These are phyloP conservation scores for Oostethus manadensis DNA, from an alignment of 2,113 vertebrate genomes.

Conservation along the genomic window DNA sequence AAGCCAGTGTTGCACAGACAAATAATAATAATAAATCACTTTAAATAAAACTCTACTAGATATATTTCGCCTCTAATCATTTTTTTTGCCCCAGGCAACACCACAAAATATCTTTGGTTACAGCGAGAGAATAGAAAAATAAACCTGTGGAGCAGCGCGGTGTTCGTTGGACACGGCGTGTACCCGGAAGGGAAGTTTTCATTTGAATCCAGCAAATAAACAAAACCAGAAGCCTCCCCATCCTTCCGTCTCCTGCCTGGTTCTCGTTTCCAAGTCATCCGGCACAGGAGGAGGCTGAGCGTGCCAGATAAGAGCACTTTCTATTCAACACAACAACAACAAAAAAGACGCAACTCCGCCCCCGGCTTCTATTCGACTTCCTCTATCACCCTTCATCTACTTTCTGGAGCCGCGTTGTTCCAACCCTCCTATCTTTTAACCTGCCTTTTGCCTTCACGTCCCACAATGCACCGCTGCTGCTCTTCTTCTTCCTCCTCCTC, in stretches of 20 bases:
- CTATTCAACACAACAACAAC: not conserved
- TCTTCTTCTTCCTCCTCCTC: constrained; percentile 2
- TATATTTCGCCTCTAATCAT: constrained; percentile 29
- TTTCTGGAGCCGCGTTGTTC: not conserved
- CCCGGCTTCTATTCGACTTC: not conserved
- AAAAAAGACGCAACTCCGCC: not conserved
- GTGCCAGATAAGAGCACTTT: too few relatives aligned
- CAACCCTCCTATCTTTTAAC: not conserved
- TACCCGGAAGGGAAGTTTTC: too few relatives aligned
- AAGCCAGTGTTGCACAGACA: constrained; percentile 65
- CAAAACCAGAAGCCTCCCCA: constrained; percentile 9
- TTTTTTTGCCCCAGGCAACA: constrained; percentile 70
- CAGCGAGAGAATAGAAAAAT: constrained; percentile 15
- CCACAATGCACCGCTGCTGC: not conserved
- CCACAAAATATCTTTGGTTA: constrained; percentile 71
- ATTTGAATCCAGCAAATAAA: too few relatives aligned
- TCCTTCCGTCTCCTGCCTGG: not conserved
- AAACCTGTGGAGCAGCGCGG: constrained; percentile 15
- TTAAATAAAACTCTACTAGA: constrained; percentile 54
- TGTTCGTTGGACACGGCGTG: constrained; percentile 8
- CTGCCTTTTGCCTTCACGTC: not conserved
- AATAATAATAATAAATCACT: constrained; percentile 49
- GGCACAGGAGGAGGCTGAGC: not conserved
- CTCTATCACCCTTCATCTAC: not conserved
- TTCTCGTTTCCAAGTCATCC: not conserved